Evolutionary conservation across 2,113 vertebrate species (phyloP).

Genomic region (Chlorodrepanis virens): DNA sequence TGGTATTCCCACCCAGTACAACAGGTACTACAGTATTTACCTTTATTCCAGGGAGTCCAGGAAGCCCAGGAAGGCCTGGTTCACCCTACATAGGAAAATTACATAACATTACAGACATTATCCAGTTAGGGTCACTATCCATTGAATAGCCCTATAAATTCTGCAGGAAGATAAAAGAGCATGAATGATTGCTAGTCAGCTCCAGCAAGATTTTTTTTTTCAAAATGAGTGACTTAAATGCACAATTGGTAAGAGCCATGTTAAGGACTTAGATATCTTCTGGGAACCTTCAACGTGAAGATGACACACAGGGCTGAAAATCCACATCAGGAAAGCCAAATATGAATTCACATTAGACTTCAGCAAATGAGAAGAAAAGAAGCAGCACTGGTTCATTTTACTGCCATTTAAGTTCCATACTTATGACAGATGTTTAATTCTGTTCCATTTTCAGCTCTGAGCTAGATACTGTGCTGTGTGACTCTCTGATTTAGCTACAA

Average conservation of each 20-base stretch:
- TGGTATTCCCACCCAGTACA: not conserved
- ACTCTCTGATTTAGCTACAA: conserved; percentile 8
- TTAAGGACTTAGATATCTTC: not conserved
- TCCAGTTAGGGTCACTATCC: not conserved
- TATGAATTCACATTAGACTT: not conserved
- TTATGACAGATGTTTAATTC: conserved; percentile 21
- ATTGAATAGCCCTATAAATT: conserved; percentile 14
- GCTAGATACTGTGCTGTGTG: not conserved
- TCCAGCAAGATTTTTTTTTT: conserved; percentile 28
- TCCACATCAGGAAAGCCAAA: not conserved
- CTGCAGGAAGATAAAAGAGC: not conserved
- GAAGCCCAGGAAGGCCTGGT: conserved; percentile 99
- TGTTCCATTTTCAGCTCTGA: conserved; percentile 4
- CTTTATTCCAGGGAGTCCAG: conserved; percentile 99
- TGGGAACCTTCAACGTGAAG: not conserved
- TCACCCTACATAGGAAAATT: conserved; percentile 97
- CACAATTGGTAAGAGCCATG: not conserved
- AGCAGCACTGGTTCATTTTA: not conserved
- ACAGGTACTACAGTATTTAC: conserved; percentile 80
- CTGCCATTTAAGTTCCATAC: not conserved
- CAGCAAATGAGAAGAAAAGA: not conserved
- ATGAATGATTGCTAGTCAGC: not conserved
- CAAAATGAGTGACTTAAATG: conserved; percentile 26
- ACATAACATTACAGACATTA: conserved; percentile 85
- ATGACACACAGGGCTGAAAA: not conserved